A percentile compares a stretch with the other conserved stretches of the same genome.
phyloP scores from a whole-genome alignment of 2,113 vertebrate species.

The Phylloscopus trochilus region DNA sequence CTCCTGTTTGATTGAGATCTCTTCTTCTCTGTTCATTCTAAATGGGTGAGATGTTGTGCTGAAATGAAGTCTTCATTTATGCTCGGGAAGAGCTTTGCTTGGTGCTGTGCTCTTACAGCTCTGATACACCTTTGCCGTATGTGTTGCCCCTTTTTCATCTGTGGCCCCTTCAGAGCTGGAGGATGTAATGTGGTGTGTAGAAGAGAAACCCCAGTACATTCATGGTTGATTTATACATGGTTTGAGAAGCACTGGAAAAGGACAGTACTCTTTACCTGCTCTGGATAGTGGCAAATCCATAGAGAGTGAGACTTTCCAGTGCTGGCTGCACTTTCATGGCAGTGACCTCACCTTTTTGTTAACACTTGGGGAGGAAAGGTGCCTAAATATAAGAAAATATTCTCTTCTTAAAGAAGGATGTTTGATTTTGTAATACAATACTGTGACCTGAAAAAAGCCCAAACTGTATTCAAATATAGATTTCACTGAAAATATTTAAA shows the following conservation, averaged over 20 bases:
- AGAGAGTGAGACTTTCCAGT: background rate
- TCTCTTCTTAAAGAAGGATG: background rate
- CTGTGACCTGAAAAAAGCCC: background rate
- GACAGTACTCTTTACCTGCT: background rate
- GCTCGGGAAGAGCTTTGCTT: background rate
- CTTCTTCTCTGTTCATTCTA: slow-evolving; percentile 29
- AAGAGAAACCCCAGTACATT: background rate
- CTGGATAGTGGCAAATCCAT: background rate
- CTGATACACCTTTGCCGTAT: background rate
- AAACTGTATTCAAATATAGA: background rate
- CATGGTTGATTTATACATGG: background rate
- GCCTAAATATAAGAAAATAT: background rate
- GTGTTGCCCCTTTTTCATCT: background rate
- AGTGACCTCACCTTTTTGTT: fast-evolving
- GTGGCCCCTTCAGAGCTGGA: background rate
- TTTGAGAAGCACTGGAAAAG: background rate
- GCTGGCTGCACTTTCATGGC: background rate
- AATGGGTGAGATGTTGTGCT: background rate
- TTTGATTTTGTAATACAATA: background rate
- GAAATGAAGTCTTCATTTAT: background rate
- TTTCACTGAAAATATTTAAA: background rate
- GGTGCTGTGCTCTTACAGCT: background rate
- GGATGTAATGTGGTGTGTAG: too few species aligned
- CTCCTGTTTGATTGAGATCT: slow-evolving; percentile 57
- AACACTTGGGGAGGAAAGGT: background rate